phyloP scores from a whole-genome alignment of 2,113 vertebrate species.

The Bufo gargarizans region DNA sequence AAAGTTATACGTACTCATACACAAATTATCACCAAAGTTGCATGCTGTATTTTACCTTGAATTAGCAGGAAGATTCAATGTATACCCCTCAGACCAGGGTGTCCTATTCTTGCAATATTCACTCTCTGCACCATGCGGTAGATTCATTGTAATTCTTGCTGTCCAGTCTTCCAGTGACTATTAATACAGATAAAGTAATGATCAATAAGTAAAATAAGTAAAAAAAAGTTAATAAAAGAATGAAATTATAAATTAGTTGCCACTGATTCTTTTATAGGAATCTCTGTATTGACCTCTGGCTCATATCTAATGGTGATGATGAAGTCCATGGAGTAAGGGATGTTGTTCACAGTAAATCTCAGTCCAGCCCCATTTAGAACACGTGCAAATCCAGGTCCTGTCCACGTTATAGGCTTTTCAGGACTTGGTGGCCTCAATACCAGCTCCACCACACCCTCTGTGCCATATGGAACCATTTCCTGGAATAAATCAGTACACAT shows the following conservation, averaged over 20 bases:
- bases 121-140: constrained; percentile 57
- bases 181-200: constrained; percentile 24
- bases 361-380: constrained; percentile 77
- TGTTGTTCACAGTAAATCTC: constrained; percentile 77
- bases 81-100: constrained; percentile 58
- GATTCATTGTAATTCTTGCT: constrained; percentile 70
- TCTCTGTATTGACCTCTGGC: constrained; percentile 72
- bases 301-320: constrained; percentile 78
- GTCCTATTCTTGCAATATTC: constrained; percentile 66
- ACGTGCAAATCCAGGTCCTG: constrained; percentile 78
- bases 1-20: background rate
- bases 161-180: constrained; percentile 81
- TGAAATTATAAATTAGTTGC: background rate
- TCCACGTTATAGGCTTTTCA: constrained; percentile 74
- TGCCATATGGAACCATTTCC: constrained; percentile 44
- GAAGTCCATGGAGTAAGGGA: constrained; percentile 80
- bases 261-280: background rate
- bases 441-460: constrained; percentile 61
- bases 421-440: constrained; percentile 69
- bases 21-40: background rate
- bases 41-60: constrained; percentile 72
- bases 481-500: background rate
- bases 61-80: constrained; percentile 70
- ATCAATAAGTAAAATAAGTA: background rate
- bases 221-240: too few relatives aligned